phyloP scores from a whole-genome alignment of 1,140 invertebrate genomes.

The Bombus ignitus region DNA sequence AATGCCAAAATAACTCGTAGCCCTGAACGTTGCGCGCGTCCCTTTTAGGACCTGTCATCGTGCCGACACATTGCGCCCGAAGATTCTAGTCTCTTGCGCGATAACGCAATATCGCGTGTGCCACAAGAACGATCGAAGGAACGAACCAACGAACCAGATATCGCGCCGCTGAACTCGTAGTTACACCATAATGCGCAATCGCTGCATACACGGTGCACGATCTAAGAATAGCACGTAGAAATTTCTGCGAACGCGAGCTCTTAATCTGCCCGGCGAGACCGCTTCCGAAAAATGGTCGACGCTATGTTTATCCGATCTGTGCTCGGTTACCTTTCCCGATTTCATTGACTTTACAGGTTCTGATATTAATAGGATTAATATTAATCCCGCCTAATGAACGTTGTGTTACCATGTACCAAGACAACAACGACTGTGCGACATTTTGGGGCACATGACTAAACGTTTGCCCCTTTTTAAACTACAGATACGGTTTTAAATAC shows the following conservation, averaged over 20 bases:
- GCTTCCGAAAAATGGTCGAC: conserved; percentile 13
- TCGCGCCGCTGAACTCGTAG: conserved; percentile 27
- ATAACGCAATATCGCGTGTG: conserved; percentile 38
- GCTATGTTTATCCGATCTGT: not conserved
- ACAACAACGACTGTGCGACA: not conserved
- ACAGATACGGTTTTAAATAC: conserved; percentile 13
- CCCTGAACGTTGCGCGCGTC: not conserved
- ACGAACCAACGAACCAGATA: not conserved
- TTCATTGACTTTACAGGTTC: not conserved
- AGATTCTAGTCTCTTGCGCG: conserved; percentile 4
- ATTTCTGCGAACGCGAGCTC: conserved; percentile 19
- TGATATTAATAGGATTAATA: too few relatives aligned
- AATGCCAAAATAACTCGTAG: conserved; percentile 19
- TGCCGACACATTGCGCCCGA: not conserved
- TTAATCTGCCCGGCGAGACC: conserved; percentile 9
- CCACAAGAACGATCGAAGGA: not conserved
- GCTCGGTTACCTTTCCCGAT: not conserved
- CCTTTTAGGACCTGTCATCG: conserved; percentile 36
- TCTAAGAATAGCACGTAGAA: conserved; percentile 32
- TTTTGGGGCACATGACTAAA: conserved; percentile 6
- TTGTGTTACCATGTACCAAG: not conserved
- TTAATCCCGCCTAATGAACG: too few relatives aligned
- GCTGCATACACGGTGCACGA: conserved; percentile 1
- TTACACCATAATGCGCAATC: conserved; percentile 42
- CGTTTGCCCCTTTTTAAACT: not conserved